Conservation (phyloP, 2,888 invertebrate species). For the Drosophila monieri region DNA sequence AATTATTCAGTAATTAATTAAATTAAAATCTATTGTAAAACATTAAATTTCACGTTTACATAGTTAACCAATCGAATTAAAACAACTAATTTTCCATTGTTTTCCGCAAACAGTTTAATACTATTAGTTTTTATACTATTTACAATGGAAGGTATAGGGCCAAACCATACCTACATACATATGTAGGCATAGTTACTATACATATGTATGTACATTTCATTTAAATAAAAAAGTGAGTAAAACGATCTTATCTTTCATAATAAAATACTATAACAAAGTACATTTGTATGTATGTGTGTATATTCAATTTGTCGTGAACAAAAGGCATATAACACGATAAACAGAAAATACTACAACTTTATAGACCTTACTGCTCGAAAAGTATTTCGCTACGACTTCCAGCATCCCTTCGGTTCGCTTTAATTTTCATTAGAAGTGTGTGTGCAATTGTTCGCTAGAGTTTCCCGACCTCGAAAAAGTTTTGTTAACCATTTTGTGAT, state of each 20-base stretch:
- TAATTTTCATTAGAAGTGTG: slow-evolving; percentile 66
- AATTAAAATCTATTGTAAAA: slow-evolving; percentile 17
- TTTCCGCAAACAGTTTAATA: no score
- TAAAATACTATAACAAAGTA: no score
- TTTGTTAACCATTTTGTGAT: slow-evolving; percentile 77
- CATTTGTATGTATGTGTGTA: no score
- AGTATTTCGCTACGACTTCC: slow-evolving; percentile 6
- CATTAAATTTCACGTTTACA: neutral
- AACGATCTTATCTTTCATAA: no score
- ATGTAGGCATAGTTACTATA: no score
- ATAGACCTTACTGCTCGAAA: slow-evolving; percentile 1
- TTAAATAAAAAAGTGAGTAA: no score
- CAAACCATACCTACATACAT: no score
- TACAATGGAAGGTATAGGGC: no score
- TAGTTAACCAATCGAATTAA: no score
- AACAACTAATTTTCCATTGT: no score
- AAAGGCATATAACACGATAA: neutral
- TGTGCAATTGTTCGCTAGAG: slow-evolving; percentile 30
- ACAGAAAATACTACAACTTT: slow-evolving; percentile 13
- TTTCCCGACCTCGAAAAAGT: slow-evolving; percentile 54
- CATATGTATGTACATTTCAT: no score
- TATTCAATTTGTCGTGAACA: neutral
- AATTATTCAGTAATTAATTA: slow-evolving; percentile 33
- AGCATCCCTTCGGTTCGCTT: slow-evolving; percentile 40
- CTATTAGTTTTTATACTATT: no score